phyloP scores from a whole-genome alignment of 2,113 vertebrate genomes.

The Sylvietta virens region DNA sequence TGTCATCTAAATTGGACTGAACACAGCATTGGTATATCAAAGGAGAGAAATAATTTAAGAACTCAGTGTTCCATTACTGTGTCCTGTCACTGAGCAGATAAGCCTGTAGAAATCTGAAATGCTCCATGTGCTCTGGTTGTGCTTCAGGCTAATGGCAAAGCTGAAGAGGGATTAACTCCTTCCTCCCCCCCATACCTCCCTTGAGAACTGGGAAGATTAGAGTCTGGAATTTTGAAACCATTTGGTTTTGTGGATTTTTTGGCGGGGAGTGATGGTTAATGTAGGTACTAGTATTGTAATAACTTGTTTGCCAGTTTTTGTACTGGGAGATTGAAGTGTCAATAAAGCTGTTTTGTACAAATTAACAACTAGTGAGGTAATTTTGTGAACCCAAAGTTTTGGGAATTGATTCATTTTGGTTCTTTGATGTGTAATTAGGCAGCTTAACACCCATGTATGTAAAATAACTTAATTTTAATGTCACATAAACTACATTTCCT shows the following conservation, averaged over 20 bases:
- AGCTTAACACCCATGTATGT: not conserved
- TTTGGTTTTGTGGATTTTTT: not conserved
- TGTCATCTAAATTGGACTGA: not conserved
- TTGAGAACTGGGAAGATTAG: not conserved
- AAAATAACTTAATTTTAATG: not conserved
- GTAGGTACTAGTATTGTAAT: not conserved
- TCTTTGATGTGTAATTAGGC: not conserved
- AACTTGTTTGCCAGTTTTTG: not conserved
- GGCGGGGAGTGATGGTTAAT: not conserved
- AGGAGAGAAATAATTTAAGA: not conserved
- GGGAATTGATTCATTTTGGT: not conserved
- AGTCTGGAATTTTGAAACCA: not conserved
- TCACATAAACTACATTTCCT: not conserved
- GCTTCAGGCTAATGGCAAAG: not conserved
- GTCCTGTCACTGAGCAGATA: conserved; percentile 14
- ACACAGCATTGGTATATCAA: not conserved
- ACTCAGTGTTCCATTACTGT: not conserved
- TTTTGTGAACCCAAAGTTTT: not conserved
- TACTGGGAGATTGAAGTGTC: not conserved
- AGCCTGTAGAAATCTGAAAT: conserved; percentile 21
- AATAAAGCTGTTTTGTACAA: not conserved
- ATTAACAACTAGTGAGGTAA: not conserved
- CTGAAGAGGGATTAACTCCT: not conserved
- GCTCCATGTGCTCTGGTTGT: not conserved
- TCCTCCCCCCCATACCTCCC: not conserved